Evolutionary conservation across 2,113 vertebrate genomes (phyloP).

Genomic region (Stictonetta naevosa): DNA sequence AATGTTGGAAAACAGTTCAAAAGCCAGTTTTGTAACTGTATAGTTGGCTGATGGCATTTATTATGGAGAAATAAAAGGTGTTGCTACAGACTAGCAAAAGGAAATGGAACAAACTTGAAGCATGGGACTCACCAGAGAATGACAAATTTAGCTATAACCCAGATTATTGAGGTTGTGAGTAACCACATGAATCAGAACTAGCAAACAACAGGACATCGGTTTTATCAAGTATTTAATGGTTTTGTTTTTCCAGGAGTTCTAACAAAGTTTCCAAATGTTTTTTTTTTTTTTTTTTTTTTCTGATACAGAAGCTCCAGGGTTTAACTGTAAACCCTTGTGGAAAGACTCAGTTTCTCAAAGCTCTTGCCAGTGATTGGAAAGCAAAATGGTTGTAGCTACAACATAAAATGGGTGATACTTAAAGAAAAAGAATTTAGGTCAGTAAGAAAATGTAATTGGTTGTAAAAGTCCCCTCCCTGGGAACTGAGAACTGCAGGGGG

Average conservation of each 20-base stretch:
- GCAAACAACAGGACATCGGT: not conserved
- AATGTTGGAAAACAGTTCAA: not conserved
- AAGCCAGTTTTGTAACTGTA: not conserved
- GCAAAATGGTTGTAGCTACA: not conserved
- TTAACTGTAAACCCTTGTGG: not conserved
- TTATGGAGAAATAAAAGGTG: not conserved
- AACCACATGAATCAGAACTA: not conserved
- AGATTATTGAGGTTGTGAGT: not conserved
- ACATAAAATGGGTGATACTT: not conserved
- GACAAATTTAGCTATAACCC: not conserved
- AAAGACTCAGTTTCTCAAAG: not conserved
- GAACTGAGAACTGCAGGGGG: not conserved
- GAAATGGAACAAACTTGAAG: not conserved
- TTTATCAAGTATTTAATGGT: not conserved
- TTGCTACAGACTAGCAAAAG: not conserved
- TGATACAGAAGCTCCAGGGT: not conserved
- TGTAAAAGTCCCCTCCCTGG: not conserved
- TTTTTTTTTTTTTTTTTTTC: not conserved
- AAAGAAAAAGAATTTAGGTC: not conserved
- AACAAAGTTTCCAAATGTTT: not conserved
- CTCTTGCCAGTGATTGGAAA: not conserved
- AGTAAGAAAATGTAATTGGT: not conserved
- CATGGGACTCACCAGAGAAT: not conserved
- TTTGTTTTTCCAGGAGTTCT: not conserved
- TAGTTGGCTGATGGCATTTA: not conserved